A percentile compares a stretch with the other conserved stretches of the same genome.
phyloP scores from a whole-genome alignment of 2,888 invertebrate species.

The Drosophila formosana region DNA sequence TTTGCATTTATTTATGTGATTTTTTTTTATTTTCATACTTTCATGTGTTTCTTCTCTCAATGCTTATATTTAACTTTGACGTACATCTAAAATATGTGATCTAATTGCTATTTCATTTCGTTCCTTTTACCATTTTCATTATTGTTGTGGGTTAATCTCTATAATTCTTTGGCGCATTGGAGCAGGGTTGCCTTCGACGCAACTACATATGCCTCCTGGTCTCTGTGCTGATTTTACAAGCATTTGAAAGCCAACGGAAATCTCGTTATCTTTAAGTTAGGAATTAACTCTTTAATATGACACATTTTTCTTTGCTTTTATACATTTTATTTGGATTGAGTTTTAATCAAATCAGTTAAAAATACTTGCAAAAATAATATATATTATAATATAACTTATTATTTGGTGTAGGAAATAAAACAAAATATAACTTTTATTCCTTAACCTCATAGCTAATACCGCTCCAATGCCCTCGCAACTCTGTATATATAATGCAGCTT shows the following conservation, averaged over 20 bases:
- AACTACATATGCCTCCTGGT: background rate
- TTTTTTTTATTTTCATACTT: constrained; percentile 22
- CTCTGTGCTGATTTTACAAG: constrained; percentile 8
- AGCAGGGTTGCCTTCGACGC: background rate
- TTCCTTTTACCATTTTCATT: constrained; percentile 25
- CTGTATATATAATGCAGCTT: constrained; percentile 31
- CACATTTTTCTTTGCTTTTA: background rate
- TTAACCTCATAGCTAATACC: background rate
- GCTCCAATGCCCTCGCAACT: constrained; percentile 34
- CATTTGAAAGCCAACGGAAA: background rate
- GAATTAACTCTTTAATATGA: background rate
- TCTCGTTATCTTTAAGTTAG: background rate
- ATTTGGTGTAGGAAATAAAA: background rate
- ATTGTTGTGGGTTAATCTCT: constrained; percentile 46
- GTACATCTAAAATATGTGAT: constrained; percentile 77
- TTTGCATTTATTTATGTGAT: constrained; percentile 43
- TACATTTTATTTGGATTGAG: background rate
- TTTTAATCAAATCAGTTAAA: no score
- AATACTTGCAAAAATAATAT: no score
- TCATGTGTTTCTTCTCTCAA: constrained; percentile 38
- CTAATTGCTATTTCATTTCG: constrained; percentile 40
- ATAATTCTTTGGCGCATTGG: constrained; percentile 10
- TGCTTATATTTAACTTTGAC: constrained; percentile 77
- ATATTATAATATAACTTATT: background rate
- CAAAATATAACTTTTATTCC: background rate